Evolutionary conservation across 2,113 vertebrate genomes (phyloP), one percentile per base, ranked within the genome.

Genomic region (Ailurus styani): DNA sequence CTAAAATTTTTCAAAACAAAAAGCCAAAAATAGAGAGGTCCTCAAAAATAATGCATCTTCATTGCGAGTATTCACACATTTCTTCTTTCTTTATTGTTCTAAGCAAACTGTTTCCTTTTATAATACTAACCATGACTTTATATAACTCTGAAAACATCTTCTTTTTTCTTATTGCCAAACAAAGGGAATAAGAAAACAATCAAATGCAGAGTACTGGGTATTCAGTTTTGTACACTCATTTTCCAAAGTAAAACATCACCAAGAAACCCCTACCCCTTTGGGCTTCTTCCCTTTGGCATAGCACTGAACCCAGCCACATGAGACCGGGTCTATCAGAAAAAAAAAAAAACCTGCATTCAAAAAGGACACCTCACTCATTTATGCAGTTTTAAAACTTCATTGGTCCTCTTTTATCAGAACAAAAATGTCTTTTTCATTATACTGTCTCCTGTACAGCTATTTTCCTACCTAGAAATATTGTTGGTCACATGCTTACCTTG

Each of bases 41-140:
- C 90, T 88, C 50, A 66, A 91, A 93, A 95, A 82, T 68, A 88
- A 86, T 62, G 12, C 6, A 86, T 40, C 75, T 81, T 23, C 13
- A 73, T n/a, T 95, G 8, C 52, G 9, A 96, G 13, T 88, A 75
- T n/a, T 84, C 54, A 78, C 40, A 52, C 20, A 81, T 89, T 90
- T 92, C 70, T 87, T 57, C 55, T 88, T 95, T 81, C 79, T 73
- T 54, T 90, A 55, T 68, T 91, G 29, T 79, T 87, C 21, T 93
- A 57, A 75, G 40, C 18, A 93, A 88, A 45, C 31, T 40, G 72
- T 31, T 91, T 20, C 14, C 57, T 79, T 90, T 82, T 82, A 23
- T 57, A 79, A 20, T 37, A 64, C 78, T 66, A 94, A 70, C 62
- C 27, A 40, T 68, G 73, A 66, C 94, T 81, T 88, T 21, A 23